Evolutionary conservation across 2,113 vertebrate genomes (phyloP).

Genomic region (Microcebus ravelobensis): DNA sequence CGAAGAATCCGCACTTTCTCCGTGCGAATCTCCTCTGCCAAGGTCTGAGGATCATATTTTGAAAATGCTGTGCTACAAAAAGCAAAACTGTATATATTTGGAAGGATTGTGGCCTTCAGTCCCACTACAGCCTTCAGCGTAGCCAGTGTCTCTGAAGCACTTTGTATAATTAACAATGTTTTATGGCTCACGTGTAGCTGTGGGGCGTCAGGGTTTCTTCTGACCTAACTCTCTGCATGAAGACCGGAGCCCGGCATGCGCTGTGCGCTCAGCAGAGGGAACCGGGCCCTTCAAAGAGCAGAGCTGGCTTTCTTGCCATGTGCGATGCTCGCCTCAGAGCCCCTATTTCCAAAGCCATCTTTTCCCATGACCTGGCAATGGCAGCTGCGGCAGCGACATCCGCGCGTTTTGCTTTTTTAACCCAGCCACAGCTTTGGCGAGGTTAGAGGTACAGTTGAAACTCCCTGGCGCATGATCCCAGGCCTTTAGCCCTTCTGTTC

Average conservation of each 20-base stretch:
- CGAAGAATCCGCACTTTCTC: background rate
- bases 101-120: background rate
- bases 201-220: background rate
- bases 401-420: constrained; percentile 19
- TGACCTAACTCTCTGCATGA: fast-evolving
- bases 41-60: background rate
- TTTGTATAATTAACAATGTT: background rate
- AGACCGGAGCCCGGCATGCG: fast-evolving
- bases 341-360: background rate
- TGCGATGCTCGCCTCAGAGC: background rate
- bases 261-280: background rate
- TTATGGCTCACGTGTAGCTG: background rate
- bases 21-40: background rate
- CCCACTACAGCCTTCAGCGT: background rate
- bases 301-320: background rate
- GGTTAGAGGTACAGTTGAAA: constrained; percentile 8
- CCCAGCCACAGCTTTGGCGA: background rate
- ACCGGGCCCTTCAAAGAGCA: background rate
- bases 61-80: background rate
- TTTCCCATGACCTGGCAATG: background rate
- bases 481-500: constrained; percentile 69
- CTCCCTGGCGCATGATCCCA: background rate
- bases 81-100: background rate
- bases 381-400: background rate
- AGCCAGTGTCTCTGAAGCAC: background rate